Evolutionary conservation across 2,888 invertebrate species (phyloP).

Genomic region (Anarsia innoxiella): DNA sequence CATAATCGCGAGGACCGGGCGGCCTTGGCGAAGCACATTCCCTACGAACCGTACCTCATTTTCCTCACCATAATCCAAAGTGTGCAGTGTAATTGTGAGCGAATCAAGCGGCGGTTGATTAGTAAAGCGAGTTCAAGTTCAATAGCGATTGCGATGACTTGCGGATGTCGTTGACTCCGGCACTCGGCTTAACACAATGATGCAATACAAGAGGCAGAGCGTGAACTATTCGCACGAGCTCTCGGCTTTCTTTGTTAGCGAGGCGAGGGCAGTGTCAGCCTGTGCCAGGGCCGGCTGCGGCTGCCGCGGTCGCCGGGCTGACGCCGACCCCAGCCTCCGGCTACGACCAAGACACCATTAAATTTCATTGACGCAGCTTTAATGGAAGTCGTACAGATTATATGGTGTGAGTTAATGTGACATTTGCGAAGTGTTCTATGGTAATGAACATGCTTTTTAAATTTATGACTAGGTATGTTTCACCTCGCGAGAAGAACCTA

Average conservation of each 20-base stretch:
- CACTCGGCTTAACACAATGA: conserved; percentile 45
- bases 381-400: neutral
- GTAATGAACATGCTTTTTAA: too few species aligned
- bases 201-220: conserved; percentile 46
- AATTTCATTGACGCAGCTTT: neutral
- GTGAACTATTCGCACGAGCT: conserved; percentile 55
- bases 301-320: neutral
- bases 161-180: conserved; percentile 57
- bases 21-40: conserved; percentile 44
- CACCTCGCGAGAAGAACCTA: too few species aligned
- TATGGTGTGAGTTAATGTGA: too few species aligned
- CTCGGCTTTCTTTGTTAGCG: conserved; percentile 30
- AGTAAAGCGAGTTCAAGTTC: conserved; percentile 34
- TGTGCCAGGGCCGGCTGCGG: conserved; percentile 12
- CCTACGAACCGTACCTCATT: conserved; percentile 5
- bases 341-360: neutral
- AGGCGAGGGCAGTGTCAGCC: conserved; percentile 16
- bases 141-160: conserved; percentile 46
- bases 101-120: conserved; percentile 5
- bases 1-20: conserved; percentile 56
- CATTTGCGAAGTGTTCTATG: too few species aligned
- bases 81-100: neutral
- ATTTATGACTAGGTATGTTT: too few species aligned
- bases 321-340: too few species aligned
- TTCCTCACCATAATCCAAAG: neutral